Conservation (phyloP, 1,140 invertebrate species). For the Pseudomyrmex dendroicus region DNA sequence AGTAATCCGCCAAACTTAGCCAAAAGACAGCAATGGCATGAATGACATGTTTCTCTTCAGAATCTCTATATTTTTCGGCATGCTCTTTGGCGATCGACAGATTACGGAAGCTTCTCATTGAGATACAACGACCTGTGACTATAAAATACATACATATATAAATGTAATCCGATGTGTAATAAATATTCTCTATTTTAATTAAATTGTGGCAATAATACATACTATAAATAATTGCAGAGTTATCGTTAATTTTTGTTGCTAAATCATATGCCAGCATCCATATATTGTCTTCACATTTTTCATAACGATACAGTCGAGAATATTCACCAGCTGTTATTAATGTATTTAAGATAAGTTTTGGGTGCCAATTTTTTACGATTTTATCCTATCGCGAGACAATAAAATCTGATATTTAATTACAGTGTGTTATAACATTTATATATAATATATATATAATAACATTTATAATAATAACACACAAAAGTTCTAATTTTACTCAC, state of each 20-base stretch:
- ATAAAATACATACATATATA: constrained; percentile 25
- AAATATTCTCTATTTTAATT: not conserved
- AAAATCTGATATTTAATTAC: constrained; percentile 19
- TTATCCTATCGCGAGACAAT: constrained; percentile 57
- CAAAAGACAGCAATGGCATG: constrained; percentile 73
- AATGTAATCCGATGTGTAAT: not conserved
- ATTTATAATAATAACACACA: not conserved
- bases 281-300: constrained; percentile 69
- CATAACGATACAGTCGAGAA: constrained; percentile 74
- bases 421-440: not conserved
- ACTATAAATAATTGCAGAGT: constrained; percentile 73
- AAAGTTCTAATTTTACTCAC: constrained; percentile 67
- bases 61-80: constrained; percentile 62
- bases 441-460: not conserved
- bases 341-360: constrained; percentile 66
- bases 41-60: constrained; percentile 62
- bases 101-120: constrained; percentile 69
- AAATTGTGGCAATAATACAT: constrained; percentile 23
- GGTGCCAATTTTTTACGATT: constrained; percentile 67
- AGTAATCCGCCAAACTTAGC: constrained; percentile 80
- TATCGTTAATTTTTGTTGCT: constrained; percentile 69
- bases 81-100: constrained; percentile 75
- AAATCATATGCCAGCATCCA: constrained; percentile 77
- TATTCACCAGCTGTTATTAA: constrained; percentile 78
- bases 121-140: constrained; percentile 78